Conservation (phyloP, 2,888 invertebrate genomes). For the Drosophila phalerata region DNA sequence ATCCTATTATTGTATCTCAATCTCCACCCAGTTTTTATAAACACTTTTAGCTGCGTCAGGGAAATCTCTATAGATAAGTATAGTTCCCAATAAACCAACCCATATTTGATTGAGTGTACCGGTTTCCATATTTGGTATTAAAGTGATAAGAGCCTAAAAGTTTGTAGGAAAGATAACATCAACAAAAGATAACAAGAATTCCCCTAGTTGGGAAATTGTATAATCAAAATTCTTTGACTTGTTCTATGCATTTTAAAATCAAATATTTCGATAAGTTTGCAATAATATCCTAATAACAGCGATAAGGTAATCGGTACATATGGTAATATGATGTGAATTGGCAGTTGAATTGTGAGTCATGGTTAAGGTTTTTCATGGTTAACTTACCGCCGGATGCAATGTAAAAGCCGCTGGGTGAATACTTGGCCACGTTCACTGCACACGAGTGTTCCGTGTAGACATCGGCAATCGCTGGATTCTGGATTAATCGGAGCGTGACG, state of each 20-base stretch:
- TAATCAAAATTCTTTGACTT: background rate
- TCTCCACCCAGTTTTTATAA: background rate
- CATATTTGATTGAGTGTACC: background rate
- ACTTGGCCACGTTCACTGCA: constrained; percentile 98
- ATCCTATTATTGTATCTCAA: background rate
- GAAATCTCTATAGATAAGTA: background rate
- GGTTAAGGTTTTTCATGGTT: constrained; percentile 31
- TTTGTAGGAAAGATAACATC: constrained; percentile 23
- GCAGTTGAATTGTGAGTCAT: constrained; percentile 47
- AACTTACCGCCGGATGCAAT: constrained; percentile 97
- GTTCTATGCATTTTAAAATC: background rate
- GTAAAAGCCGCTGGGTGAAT: constrained; percentile 99
- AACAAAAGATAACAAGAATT: constrained; percentile 19
- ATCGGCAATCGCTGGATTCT: constrained; percentile 97
- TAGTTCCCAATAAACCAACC: background rate
- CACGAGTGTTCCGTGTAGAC: constrained; percentile 99
- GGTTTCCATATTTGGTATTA: background rate
- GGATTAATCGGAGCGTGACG: constrained; percentile 58
- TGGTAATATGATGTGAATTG: constrained; percentile 19
- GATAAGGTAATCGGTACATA: constrained; percentile 29
- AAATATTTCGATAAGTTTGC: constrained; percentile 6
- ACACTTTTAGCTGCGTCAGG: background rate
- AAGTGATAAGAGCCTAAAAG: constrained; percentile 1
- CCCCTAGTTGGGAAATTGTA: background rate
- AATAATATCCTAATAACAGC: background rate